These are phyloP conservation scores for Xestobium rufovillosum DNA, from an alignment of 2,888 invertebrate species.

Conservation along the genomic window DNA sequence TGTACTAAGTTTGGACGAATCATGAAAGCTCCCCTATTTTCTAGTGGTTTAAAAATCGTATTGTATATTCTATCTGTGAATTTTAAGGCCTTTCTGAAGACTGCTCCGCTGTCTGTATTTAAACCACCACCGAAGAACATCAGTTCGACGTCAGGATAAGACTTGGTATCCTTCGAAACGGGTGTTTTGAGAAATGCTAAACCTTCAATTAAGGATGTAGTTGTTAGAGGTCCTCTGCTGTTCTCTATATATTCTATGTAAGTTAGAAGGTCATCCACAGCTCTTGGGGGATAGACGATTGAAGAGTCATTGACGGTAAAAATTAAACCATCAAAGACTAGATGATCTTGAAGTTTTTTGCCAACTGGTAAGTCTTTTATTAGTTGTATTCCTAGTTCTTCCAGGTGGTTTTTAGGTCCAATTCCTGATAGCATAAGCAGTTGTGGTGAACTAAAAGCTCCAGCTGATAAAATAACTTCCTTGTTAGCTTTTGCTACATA, in stretches of 20 bases:
- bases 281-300: neutral
- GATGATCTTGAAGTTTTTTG: constrained; percentile 55
- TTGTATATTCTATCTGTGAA: constrained; percentile 51
- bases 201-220: constrained; percentile 51
- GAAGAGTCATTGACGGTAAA: constrained; percentile 26
- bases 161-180: constrained; percentile 42
- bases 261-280: constrained; percentile 28
- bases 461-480: constrained; percentile 80
- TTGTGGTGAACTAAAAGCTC: constrained; percentile 84
- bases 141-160: constrained; percentile 61
- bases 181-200: constrained; percentile 54
- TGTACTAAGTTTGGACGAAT: constrained; percentile 64
- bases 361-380: constrained; percentile 62
- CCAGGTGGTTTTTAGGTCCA: constrained; percentile 55
- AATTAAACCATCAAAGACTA: constrained; percentile 47
- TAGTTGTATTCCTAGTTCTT: constrained; percentile 49
- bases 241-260: constrained; percentile 40
- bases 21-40: constrained; percentile 33
- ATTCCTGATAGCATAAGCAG: constrained; percentile 73
- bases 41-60: constrained; percentile 49
- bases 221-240: constrained; percentile 49
- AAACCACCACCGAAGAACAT: constrained; percentile 53
- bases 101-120: constrained; percentile 31
- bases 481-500: constrained; percentile 53
- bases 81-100: constrained; percentile 46